Conservation (phyloP, 2,888 invertebrate genomes). For the Drosophila nr. perissopoda region DNA sequence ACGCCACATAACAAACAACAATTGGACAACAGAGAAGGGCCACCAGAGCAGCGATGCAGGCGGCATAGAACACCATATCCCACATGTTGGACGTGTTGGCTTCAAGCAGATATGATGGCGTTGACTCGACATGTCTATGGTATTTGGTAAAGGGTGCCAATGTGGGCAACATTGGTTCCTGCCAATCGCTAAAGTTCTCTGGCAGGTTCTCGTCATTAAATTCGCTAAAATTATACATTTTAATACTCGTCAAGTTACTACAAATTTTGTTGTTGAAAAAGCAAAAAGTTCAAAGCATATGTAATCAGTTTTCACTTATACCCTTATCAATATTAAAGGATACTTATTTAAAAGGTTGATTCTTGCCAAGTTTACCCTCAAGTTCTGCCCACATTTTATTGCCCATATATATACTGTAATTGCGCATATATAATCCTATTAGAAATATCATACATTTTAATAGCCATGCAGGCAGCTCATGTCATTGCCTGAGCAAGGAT, state of each 20-base stretch:
- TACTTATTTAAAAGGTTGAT: background rate
- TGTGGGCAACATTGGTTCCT: background rate
- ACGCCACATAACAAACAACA: background rate
- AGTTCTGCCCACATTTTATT: background rate
- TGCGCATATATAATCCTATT: constrained; percentile 17
- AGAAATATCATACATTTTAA: constrained; percentile 1
- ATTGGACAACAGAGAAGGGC: background rate
- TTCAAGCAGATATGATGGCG: background rate
- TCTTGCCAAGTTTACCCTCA: background rate
- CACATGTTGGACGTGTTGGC: background rate
- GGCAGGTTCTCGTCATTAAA: fast-evolving
- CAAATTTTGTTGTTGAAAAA: background rate
- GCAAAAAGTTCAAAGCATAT: background rate
- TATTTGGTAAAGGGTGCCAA: background rate
- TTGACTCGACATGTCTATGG: background rate
- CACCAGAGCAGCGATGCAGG: background rate
- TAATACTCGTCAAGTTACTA: background rate
- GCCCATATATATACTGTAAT: background rate
- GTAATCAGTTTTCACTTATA: background rate
- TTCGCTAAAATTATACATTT: background rate
- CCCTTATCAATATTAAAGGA: background rate
- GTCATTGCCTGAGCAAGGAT: background rate
- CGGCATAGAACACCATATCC: background rate
- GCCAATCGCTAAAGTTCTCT: background rate
- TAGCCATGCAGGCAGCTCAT: background rate